Evolutionary conservation across 2,113 vertebrate species (phyloP).

Genomic region (Hirundichthys speculiger): DNA sequence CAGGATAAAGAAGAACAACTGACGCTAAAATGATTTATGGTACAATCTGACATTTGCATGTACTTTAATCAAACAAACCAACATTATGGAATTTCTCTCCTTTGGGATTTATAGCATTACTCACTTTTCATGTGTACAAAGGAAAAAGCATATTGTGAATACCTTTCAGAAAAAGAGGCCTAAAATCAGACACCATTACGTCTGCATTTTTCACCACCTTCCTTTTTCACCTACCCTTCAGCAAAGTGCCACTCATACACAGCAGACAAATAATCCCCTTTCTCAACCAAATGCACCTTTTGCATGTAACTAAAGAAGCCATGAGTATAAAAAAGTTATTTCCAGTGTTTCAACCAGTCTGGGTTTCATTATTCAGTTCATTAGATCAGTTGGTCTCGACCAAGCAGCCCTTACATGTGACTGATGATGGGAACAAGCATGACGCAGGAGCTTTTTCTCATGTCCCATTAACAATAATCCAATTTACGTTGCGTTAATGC

Average conservation of each 20-base stretch:
- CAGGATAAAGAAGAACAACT: too few relatives aligned
- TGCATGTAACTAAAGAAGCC: constrained; percentile 40
- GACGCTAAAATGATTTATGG: too few relatives aligned
- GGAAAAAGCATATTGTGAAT: neutral
- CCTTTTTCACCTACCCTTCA: neutral
- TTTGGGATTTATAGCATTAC: neutral
- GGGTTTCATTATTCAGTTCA: constrained; percentile 69
- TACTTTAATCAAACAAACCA: neutral
- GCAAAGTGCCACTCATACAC: neutral
- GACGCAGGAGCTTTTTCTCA: constrained; percentile 50
- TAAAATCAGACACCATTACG: neutral
- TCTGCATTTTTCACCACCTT: neutral
- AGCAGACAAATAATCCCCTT: constrained; percentile 15
- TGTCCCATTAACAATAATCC: constrained; percentile 72
- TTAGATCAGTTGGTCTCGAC: constrained; percentile 55
- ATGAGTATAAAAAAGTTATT: constrained; percentile 68
- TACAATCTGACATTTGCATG: neutral
- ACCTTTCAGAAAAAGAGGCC: neutral
- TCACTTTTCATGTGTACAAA: neutral
- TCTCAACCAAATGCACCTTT: constrained; percentile 38
- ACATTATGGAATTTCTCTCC: neutral
- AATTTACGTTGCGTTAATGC: constrained; percentile 67
- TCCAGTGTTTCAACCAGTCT: constrained; percentile 48
- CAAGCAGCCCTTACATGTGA: constrained; percentile 54
- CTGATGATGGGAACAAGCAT: constrained; percentile 49